Conservation (phyloP, 2,888 invertebrate genomes). For the Notodromas monacha region DNA sequence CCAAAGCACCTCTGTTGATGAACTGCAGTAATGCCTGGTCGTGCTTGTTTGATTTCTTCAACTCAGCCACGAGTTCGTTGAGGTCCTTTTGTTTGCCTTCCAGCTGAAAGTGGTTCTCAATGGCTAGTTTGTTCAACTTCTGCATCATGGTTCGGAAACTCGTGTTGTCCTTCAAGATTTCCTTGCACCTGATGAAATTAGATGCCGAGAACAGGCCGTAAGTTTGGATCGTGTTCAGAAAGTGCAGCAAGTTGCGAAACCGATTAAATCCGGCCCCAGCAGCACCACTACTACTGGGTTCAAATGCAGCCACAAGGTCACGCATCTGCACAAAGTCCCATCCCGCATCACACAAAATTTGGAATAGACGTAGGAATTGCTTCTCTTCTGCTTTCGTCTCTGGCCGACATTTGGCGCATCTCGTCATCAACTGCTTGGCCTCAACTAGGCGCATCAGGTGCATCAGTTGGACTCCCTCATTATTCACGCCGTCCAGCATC, state of each 20-base stretch:
- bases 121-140: constrained; percentile 4
- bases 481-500: no score
- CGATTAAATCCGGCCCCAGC: constrained; percentile 1
- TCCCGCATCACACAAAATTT: constrained; percentile 1
- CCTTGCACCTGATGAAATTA: not conserved
- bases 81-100: constrained; percentile 1
- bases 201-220: constrained; percentile 2
- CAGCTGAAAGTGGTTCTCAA: constrained; percentile 2
- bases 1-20: constrained; percentile 4
- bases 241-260: constrained; percentile 1
- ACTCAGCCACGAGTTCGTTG: constrained; percentile 1
- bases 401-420: constrained; percentile 1
- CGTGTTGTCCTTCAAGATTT: not conserved
- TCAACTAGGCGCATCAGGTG: constrained; percentile 1
- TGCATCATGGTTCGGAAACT: constrained; percentile 1
- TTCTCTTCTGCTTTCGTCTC: not conserved
- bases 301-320: constrained; percentile 2
- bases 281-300: no score
- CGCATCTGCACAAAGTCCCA: constrained; percentile 1
- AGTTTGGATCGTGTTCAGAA: constrained; percentile 1
- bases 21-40: constrained; percentile 1
- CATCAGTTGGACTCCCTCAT: not conserved
- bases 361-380: constrained; percentile 1
- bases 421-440: constrained; percentile 1
- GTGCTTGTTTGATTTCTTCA: constrained; percentile 4